Percentiles rank a stretch among this genome's conserved stretches.
Conservation (phyloP, 2,888 invertebrate genomes). For the Apodemia mormo region DNA sequence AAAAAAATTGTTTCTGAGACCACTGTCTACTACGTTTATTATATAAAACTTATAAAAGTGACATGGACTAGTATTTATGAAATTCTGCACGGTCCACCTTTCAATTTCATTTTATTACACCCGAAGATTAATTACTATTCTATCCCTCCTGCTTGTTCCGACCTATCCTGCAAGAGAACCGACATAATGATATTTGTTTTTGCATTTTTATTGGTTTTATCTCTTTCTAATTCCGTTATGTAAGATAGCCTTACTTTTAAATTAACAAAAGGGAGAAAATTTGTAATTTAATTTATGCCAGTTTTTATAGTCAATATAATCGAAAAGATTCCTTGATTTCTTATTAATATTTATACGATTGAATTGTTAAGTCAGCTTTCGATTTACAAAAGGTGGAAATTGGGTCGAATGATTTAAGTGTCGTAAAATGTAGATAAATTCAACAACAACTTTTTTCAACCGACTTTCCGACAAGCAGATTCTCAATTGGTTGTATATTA, state of each 20-base stretch:
- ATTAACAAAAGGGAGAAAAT: background rate
- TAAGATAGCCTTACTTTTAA: background rate
- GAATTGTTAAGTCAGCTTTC: background rate
- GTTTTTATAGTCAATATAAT: conserved; percentile 4
- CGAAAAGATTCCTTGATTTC: background rate
- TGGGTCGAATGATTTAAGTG: background rate
- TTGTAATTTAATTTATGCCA: background rate
- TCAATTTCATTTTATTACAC: too few species aligned
- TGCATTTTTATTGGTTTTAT: background rate
- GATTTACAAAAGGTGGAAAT: background rate
- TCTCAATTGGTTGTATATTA: too few species aligned
- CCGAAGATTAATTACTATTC: too few species aligned
- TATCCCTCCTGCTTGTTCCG: too few species aligned
- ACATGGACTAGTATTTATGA: too few species aligned
- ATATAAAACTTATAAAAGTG: too few species aligned
- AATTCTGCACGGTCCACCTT: too few species aligned
- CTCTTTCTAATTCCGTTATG: background rate
- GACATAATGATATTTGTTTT: background rate
- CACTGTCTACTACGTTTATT: too few species aligned
- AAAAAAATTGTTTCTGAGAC: too few species aligned
- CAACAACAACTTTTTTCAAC: too few species aligned
- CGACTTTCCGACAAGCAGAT: too few species aligned
- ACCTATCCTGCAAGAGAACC: too few species aligned
- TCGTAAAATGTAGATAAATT: background rate
- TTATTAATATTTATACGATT: conserved; percentile 14